Base-by-base conservation (phyloP, 2,797 vertebrate species). In the Todus mexicanus region DNA sequence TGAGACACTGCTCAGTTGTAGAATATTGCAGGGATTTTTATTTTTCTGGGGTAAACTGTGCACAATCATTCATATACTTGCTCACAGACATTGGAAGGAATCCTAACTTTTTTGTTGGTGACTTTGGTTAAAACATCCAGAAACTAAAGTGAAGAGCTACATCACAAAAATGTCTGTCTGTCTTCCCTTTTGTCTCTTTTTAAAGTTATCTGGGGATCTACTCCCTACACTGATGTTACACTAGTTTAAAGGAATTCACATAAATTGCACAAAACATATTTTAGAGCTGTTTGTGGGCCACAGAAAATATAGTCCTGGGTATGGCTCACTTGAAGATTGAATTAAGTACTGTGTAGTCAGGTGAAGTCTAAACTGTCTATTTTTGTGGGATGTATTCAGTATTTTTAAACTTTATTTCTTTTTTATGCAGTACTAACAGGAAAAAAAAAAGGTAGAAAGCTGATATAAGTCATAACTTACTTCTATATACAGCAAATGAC, bases 101-200 rank as follows among this genome's bases (percentile, higher is more conserved):
- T 82, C 19, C 16, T 0, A 0, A 3, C 6, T 50, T 47, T 72
- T 64, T 73, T n/a, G n/a, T 74, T 74, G 5, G 11, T 87, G 45
- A 29, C 20, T 71, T 71, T 33, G 42, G 15, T 76, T 90, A 74
- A 83, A 73, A 59, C 20, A 66, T 76, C 18, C 15, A 75, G 72
- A 71, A 93, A 68, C 50, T 53, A 4, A 31, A 4, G 38, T 54
- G 31, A 33, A 47, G 61, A 87, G 33, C 71, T 89, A 9, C 31
- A 23, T 76, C 56, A 43, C 68, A 51, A 63, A 20, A 43, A 43
- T 17, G 4, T 69, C 7, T 20, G 47, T 65, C 50, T 86, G 71
- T 70, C 64, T 84, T 79, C 43, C 79, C 38, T 84, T 92, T 92
- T 92, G 87, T 76, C 23, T 86, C 31, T 78, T 66, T 66, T 79